phyloP scores from a whole-genome alignment of 2,797 vertebrate species.

The Phaenicophaeus curvirostris region DNA sequence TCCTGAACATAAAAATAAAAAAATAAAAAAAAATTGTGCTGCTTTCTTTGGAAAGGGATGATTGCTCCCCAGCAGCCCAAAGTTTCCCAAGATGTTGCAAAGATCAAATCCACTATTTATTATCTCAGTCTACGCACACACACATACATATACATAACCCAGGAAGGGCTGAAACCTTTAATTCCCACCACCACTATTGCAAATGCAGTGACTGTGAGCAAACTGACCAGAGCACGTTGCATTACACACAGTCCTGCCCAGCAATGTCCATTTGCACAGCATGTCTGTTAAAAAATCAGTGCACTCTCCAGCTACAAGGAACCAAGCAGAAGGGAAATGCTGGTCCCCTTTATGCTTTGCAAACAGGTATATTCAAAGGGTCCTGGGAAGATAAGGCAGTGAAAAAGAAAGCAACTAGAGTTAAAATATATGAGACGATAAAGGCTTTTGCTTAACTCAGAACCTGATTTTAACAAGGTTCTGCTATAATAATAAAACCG shows the following conservation, averaged over 20 bases:
- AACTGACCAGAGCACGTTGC: neutral
- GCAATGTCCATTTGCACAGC: neutral
- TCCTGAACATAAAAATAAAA: neutral
- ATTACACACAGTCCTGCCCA: neutral
- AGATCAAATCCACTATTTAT: neutral
- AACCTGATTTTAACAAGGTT: neutral
- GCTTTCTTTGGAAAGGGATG: neutral
- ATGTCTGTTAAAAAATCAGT: neutral
- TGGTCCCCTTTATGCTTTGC: neutral
- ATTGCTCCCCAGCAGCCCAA: neutral
- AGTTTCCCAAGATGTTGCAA: neutral
- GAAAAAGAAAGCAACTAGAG: neutral
- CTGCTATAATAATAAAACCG: neutral
- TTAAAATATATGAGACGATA: neutral
- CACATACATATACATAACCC: neutral
- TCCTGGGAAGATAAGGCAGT: neutral
- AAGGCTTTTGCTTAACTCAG: neutral
- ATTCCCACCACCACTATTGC: neutral
- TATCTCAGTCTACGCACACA: neutral
- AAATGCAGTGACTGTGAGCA: neutral
- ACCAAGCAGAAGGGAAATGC: neutral
- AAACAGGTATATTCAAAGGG: neutral
- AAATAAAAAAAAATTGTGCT: neutral
- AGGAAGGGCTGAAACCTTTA: neutral
- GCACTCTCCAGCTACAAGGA: neutral